Conservation (phyloP, 2,797 vertebrate genomes). For the Sternotherus odoratus region DNA sequence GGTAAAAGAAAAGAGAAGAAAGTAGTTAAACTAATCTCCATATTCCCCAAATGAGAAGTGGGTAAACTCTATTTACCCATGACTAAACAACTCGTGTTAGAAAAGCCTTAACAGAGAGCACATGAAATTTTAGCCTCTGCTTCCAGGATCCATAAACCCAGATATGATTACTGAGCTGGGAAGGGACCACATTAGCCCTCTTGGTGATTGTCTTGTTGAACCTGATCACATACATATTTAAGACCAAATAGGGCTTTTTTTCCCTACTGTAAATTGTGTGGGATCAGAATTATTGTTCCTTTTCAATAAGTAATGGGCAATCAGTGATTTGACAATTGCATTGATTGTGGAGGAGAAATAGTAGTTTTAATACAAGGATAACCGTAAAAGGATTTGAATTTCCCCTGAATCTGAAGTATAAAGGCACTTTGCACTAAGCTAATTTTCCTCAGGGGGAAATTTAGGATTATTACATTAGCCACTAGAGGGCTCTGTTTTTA, state of each 20-base stretch:
- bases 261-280: neutral
- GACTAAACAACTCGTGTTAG: neutral
- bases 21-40: neutral
- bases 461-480: neutral
- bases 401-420: neutral
- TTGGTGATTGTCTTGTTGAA: neutral
- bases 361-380: neutral
- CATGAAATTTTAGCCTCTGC: neutral
- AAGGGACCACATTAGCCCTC: neutral
- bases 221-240: neutral
- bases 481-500: conserved; percentile 23
- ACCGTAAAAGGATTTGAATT: neutral
- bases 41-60: neutral
- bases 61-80: neutral
- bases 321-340: neutral
- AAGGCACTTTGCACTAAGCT: neutral
- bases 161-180: neutral
- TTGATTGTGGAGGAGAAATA: neutral
- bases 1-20: neutral
- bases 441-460: neutral
- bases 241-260: neutral
- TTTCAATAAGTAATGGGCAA: neutral
- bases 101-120: neutral
- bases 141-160: neutral
- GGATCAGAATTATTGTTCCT: neutral